A percentile compares a stretch with the other conserved stretches of the same genome.
Conservation (phyloP, 2,888 invertebrate genomes). For the Euzophera pinguis region DNA sequence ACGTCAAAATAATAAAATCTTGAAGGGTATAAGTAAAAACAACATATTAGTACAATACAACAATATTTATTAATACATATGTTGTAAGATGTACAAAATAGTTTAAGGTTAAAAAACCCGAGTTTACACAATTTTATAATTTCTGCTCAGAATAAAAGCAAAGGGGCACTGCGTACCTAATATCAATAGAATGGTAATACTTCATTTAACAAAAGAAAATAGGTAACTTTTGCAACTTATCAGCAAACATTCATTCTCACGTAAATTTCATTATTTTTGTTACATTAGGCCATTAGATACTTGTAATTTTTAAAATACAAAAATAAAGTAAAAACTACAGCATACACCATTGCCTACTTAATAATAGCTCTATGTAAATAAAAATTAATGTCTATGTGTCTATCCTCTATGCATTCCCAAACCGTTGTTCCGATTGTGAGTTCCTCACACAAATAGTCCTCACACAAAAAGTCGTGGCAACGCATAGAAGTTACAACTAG, state of each 20-base stretch:
- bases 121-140: slow-evolving; percentile 20
- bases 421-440: too few relatives aligned
- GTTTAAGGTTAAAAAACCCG: slow-evolving; percentile 5
- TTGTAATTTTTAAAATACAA: slow-evolving; percentile 1
- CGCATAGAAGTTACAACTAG: not conserved
- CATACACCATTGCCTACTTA: not conserved
- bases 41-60: slow-evolving; percentile 25
- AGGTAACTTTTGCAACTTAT: not conserved
- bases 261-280: not conserved
- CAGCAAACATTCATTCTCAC: slow-evolving; percentile 2
- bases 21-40: slow-evolving; percentile 17
- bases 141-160: slow-evolving; percentile 28
- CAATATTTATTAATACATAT: slow-evolving; percentile 25
- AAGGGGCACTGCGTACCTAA: not conserved
- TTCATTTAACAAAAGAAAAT: not conserved
- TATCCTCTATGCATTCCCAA: too few relatives aligned
- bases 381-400: not conserved
- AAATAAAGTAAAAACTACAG: slow-evolving; percentile 1
- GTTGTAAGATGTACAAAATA: slow-evolving; percentile 14
- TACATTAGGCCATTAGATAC: not conserved
- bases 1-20: too few relatives aligned
- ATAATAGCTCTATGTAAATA: not conserved
- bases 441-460: too few relatives aligned
- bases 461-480: too few relatives aligned
- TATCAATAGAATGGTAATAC: slow-evolving; percentile 3